phyloP scores from a whole-genome alignment of 1,140 invertebrate species.

The Pissodes strobi region DNA sequence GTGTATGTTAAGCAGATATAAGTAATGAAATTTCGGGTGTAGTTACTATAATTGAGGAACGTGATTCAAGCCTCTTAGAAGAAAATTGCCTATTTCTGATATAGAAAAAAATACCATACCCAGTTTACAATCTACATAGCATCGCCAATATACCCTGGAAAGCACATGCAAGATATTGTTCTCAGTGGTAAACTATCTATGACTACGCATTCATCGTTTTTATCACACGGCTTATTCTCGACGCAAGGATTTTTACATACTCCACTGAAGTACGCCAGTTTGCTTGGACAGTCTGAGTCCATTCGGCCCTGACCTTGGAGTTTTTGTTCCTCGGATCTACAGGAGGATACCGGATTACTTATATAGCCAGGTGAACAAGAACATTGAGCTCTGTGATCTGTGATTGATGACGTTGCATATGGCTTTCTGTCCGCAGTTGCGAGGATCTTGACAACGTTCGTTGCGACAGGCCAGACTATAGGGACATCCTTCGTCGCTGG shows the following conservation, averaged over 20 bases:
- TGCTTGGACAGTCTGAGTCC: conserved; percentile 83
- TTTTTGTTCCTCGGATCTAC: conserved; percentile 60
- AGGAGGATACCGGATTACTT: conserved; percentile 75
- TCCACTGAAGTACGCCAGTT: conserved; percentile 79
- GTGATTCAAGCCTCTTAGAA: too few species aligned
- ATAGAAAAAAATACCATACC: too few species aligned
- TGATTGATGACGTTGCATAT: conserved; percentile 79
- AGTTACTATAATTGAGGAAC: too few species aligned
- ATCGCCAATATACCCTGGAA: conserved; percentile 79
- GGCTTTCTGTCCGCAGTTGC: conserved; percentile 71
- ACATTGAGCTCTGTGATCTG: conserved; percentile 73
- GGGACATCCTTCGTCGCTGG: conserved; percentile 72
- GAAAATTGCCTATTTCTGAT: too few species aligned
- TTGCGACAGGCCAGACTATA: conserved; percentile 74
- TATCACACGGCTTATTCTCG: conserved; percentile 78
- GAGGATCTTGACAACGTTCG: conserved; percentile 78
- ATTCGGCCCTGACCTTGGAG: conserved; percentile 71
- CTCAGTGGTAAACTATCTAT: conserved; percentile 83
- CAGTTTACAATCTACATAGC: conserved; percentile 77
- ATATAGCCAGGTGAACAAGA: conserved; percentile 80
- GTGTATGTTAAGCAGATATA: too few species aligned
- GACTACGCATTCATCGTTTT: conserved; percentile 77
- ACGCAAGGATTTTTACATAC: conserved; percentile 82
- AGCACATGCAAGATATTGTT: conserved; percentile 85
- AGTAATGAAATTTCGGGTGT: too few species aligned